A percentile compares a stretch with the other conserved stretches of the same genome.
Conservation (phyloP, 2,113 vertebrate species). For the Sorex araneus region DNA sequence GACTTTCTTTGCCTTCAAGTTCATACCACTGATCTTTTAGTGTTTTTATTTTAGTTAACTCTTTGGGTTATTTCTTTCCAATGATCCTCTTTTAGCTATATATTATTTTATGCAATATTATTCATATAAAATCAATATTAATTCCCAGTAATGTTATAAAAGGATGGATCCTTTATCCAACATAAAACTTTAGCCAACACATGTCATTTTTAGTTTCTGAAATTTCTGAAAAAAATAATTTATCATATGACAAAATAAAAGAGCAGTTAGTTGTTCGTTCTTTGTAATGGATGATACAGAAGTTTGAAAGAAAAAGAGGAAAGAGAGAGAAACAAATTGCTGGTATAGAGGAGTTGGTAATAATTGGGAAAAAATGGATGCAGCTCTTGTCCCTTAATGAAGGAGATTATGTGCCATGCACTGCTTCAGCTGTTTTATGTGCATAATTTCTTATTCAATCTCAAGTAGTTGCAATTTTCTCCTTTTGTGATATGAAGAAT, state of each 20-base stretch:
- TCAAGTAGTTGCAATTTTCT: conserved; percentile 35
- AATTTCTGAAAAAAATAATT: conserved; percentile 34
- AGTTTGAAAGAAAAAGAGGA: neutral
- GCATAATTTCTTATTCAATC: conserved; percentile 5
- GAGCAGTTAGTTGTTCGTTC: neutral
- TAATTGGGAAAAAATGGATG: neutral
- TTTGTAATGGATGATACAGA: neutral
- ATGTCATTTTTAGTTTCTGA: too few relatives aligned
- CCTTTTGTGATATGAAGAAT: neutral
- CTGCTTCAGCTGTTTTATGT: neutral
- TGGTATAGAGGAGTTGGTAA: neutral
- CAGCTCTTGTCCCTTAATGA: neutral
- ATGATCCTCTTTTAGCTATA: neutral
- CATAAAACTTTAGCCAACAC: neutral
- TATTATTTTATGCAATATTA: neutral
- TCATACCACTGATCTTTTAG: neutral
- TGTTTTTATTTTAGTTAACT: neutral
- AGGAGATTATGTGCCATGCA: neutral
- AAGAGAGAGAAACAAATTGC: neutral
- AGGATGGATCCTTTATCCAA: neutral
- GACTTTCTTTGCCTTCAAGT: neutral
- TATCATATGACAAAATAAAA: conserved; percentile 42
- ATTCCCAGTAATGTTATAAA: neutral
- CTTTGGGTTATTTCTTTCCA: conserved; percentile 10
- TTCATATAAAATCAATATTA: neutral